Base-by-base conservation (phyloP, 2,113 vertebrate species). In the Fulmarus glacialis region DNA sequence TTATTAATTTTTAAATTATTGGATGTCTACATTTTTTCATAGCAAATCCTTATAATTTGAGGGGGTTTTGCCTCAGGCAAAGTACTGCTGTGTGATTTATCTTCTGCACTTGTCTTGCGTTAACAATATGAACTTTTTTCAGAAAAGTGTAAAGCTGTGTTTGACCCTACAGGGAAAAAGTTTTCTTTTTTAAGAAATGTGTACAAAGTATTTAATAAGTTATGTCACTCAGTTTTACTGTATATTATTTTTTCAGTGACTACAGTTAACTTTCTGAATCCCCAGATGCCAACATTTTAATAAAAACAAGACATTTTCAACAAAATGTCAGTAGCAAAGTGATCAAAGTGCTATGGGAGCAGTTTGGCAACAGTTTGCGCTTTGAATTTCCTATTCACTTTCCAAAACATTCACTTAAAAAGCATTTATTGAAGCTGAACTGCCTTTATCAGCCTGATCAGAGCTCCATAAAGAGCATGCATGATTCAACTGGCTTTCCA, bases 401-500 rank as follows among this genome's bases (percentile, higher is more conserved):
- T 98, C 97, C 96, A 97, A 98, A 98, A 98, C 97, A 98, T 98
- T 98, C 97, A 98, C 98, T 98, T 98, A 97, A 98, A 98, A 98
- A 97, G 96, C 93, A 8, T 98, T 98, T 98, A 98, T 98, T 98
- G 98, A 98, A 98, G 98, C 97, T 97, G 97, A 98, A 98, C 97
- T 98, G 96, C 98, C 98, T 98, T 98, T 98, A 98, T 98, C 98
- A 98, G 98, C 56, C 96, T 98, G 98, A 98, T 98, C 98, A 98
- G 97, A 98, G 97, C 95, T 95, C 98, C 97, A 95, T 98, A 98
- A 98, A 98, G 96, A 98, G 90, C 97, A 98, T 98, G 98, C 98
- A 98, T 98, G 98, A 98, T 98, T 98, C 98, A 98, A 98, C 98
- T 89, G 97, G 96, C 96, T 98, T 98, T 97, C 98, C 78, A 83